A percentile compares a stretch with the other conserved stretches of the same genome.
These are phyloP conservation scores for Xestia c-nigrum DNA, from an alignment of 2,888 invertebrate genomes.

Conservation along the genomic window DNA sequence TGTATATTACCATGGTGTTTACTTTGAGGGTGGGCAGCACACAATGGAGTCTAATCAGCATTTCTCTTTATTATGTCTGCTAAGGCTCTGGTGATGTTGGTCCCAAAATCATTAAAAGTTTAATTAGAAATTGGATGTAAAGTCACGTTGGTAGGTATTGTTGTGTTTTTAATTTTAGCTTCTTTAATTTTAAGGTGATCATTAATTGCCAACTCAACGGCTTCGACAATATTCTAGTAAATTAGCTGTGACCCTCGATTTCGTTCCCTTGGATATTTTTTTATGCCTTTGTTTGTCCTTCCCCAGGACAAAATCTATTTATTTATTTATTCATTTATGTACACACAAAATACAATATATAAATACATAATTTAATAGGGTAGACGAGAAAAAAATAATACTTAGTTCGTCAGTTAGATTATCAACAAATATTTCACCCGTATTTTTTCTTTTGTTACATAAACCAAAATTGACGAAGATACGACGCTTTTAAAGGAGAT, in stretches of 20 bases:
- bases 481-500: no score
- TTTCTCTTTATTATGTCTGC: conserved; percentile 50
- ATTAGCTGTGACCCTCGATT: neutral
- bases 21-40: conserved; percentile 36
- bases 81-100: conserved; percentile 30
- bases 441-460: no score
- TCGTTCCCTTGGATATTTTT: neutral
- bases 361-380: no score
- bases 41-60: conserved; percentile 64
- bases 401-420: no score
- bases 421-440: no score
- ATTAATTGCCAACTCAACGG: neutral
- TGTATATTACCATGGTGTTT: conserved; percentile 53
- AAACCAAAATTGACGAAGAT: no score
- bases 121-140: conserved; percentile 49
- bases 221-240: neutral
- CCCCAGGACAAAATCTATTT: no score
- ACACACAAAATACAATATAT: no score
- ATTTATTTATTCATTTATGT: no score
- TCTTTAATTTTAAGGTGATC: neutral
- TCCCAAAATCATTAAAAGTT: conserved; percentile 60
- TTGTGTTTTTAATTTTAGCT: conserved; percentile 18
- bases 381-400: no score
- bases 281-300: no score
- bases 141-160: conserved; percentile 22